Percentiles rank a stretch among this genome's conserved stretches.
Evolutionary conservation across 2,797 vertebrate genomes (phyloP).

Genomic region (Hirundo rustica): DNA sequence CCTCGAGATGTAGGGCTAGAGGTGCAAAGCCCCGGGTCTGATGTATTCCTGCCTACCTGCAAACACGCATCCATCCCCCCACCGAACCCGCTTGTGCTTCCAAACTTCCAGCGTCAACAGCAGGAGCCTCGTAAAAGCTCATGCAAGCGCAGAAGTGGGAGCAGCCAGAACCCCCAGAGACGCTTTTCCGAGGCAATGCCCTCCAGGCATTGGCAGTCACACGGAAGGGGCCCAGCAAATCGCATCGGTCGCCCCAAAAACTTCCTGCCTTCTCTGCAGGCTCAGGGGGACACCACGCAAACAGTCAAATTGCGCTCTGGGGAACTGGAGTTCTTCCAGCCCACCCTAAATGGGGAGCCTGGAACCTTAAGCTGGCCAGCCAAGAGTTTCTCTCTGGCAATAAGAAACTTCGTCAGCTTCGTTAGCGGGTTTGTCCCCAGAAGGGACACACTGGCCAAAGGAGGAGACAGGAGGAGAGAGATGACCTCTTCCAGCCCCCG

Average conservation of each 20-base stretch:
- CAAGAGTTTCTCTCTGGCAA: background rate
- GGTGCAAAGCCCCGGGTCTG: background rate
- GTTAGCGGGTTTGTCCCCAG: background rate
- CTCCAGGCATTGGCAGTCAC: background rate
- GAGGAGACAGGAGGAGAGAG: background rate
- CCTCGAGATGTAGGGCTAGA: background rate
- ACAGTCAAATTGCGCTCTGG: background rate
- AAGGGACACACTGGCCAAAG: background rate
- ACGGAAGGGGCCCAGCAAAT: background rate
- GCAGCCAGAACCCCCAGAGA: background rate
- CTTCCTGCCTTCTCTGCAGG: background rate
- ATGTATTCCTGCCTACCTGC: fast-evolving
- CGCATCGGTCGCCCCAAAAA: background rate
- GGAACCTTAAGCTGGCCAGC: background rate
- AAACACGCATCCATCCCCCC: background rate
- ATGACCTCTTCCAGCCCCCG: background rate
- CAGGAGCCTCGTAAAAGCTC: background rate
- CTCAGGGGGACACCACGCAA: too few species aligned
- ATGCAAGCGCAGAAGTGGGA: background rate
- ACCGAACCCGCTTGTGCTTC: fast-evolving
- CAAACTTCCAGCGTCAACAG: background rate
- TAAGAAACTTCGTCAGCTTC: background rate
- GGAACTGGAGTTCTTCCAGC: background rate
- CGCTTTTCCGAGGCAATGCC: background rate
- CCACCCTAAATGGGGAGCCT: background rate